Conservation (phyloP, 92 coral and sea anemone species). For the Pocillopora meandrina region DNA sequence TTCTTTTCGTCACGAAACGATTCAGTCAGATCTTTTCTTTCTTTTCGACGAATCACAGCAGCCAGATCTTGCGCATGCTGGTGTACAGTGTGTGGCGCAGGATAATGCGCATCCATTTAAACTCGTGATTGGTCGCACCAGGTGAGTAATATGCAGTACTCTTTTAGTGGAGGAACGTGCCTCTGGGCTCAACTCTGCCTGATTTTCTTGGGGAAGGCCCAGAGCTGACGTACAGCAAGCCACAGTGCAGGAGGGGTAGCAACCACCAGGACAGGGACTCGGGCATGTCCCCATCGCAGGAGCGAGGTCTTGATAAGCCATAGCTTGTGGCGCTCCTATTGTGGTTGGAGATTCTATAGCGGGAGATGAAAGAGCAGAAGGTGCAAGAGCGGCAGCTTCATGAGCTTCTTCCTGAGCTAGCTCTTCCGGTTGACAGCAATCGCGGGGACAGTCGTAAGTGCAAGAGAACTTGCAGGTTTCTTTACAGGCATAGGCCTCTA, state of each 20-base stretch:
- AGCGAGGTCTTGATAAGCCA: constrained; percentile 14
- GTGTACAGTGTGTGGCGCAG: constrained; percentile 91
- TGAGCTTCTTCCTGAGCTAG: constrained; percentile 49
- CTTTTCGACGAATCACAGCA: constrained; percentile 79
- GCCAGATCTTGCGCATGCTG: constrained; percentile 92
- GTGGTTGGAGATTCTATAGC: constrained; percentile 17
- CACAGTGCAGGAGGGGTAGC: constrained; percentile 74
- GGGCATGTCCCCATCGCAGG: constrained; percentile 63
- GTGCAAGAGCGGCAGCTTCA: constrained; percentile 27
- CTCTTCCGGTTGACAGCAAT: constrained; percentile 93
- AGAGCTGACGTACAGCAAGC: constrained; percentile 84
- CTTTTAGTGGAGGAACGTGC: constrained; percentile 82
- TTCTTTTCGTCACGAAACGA: background rate
- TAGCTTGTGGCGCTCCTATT: constrained; percentile 37
- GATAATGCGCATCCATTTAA: constrained; percentile 74
- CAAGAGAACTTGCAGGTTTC: constrained; percentile 87
- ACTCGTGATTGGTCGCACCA: constrained; percentile 64
- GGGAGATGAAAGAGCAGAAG: no score
- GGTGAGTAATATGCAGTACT: constrained; percentile 81
- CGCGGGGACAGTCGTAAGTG: constrained; percentile 72
- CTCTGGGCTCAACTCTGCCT: constrained; percentile 41
- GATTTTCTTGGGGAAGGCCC: constrained; percentile 61
- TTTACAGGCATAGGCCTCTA: constrained; percentile 68
- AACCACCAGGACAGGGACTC: constrained; percentile 75
- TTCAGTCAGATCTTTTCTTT: constrained; percentile 10